These are phyloP conservation scores for Heliothis virescens DNA, from an alignment of 1,140 invertebrate genomes.

Conservation along the genomic window DNA sequence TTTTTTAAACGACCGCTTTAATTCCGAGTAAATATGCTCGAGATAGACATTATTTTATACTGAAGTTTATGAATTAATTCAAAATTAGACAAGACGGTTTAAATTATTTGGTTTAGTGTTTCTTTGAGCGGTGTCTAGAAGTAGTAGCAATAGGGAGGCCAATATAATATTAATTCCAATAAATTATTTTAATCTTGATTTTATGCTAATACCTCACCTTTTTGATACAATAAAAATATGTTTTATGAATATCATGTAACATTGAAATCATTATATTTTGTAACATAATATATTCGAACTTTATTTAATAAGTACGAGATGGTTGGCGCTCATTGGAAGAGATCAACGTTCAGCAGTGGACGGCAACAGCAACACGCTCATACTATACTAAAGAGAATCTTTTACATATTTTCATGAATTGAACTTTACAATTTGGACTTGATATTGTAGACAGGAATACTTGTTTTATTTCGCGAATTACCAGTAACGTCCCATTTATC, in stretches of 20 bases:
- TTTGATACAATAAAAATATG: not conserved
- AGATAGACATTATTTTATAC: constrained; percentile 9
- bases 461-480: too few species aligned
- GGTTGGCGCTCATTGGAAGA: too few species aligned
- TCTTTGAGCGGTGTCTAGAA: not conserved
- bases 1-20: constrained; percentile 12
- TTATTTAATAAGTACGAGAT: too few species aligned
- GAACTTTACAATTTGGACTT: too few species aligned
- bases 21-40: constrained; percentile 22
- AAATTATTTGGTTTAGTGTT: constrained; percentile 5
- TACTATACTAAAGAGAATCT: not conserved
- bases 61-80: constrained; percentile 21
- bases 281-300: too few species aligned
- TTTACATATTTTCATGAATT: not conserved
- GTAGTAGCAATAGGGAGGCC: constrained; percentile 5
- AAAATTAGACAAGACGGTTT: not conserved
- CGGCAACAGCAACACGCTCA: too few species aligned
- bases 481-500: too few species aligned
- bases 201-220: not conserved
- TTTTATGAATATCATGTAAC: too few species aligned
- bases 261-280: too few species aligned
- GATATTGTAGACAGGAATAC: too few species aligned
- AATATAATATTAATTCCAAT: constrained; percentile 23
- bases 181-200: constrained; percentile 19
- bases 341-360: too few species aligned